These are phyloP conservation scores for Perithous albicinctus DNA, from an alignment of 2,888 invertebrate species.

Conservation along the genomic window DNA sequence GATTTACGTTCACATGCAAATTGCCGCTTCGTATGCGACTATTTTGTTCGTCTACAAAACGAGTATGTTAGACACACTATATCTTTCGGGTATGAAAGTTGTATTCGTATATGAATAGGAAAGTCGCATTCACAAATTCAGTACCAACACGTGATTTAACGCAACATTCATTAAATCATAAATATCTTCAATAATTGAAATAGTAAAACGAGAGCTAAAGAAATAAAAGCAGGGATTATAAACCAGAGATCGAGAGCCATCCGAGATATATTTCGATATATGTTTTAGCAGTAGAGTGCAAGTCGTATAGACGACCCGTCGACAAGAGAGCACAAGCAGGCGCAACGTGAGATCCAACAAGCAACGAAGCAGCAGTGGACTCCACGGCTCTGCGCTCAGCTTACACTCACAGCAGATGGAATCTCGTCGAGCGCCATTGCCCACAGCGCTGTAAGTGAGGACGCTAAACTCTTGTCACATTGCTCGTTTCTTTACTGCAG, in stretches of 20 bases:
- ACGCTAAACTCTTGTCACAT: slow-evolving; percentile 24
- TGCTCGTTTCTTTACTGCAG: slow-evolving; percentile 17
- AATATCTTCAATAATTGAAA: too few relatives aligned
- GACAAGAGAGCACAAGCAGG: background rate
- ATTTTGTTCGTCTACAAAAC: too few relatives aligned
- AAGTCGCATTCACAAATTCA: too few relatives aligned
- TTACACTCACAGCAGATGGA: slow-evolving; percentile 20
- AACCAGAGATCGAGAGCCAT: background rate
- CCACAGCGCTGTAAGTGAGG: slow-evolving; percentile 18
- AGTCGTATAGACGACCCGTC: background rate
- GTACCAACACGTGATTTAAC: too few relatives aligned
- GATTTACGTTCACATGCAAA: too few relatives aligned
- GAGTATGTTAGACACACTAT: too few relatives aligned
- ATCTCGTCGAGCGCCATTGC: slow-evolving; percentile 28
- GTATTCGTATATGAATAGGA: too few relatives aligned
- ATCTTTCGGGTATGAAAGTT: too few relatives aligned
- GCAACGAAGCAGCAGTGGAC: background rate
- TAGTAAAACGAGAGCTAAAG: background rate
- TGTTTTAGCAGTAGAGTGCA: background rate
- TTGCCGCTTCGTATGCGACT: too few relatives aligned
- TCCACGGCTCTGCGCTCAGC: slow-evolving; percentile 11
- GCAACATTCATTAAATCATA: too few relatives aligned
- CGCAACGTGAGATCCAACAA: slow-evolving; percentile 14
- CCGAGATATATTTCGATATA: background rate
- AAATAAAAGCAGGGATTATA: background rate